phyloP scores from a whole-genome alignment of 2,113 vertebrate genomes.

The Falco punctatus region DNA sequence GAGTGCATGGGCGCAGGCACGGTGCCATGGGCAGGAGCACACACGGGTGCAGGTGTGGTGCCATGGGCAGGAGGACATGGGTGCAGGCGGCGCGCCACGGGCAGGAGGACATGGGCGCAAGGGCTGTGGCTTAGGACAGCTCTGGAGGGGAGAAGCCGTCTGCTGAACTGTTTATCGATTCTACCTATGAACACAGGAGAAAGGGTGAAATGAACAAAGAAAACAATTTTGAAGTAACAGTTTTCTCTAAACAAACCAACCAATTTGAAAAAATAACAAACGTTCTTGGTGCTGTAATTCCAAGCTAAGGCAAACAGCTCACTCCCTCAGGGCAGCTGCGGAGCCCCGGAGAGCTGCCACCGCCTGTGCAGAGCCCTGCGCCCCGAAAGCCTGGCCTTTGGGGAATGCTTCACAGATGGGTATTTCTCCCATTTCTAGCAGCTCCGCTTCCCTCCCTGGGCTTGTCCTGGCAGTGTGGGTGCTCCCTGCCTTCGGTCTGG shows the following conservation, averaged over 20 bases:
- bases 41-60: no score
- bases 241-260: background rate
- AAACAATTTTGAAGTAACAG: background rate
- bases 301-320: background rate
- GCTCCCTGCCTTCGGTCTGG: fast-evolving
- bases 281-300: background rate
- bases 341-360: fast-evolving
- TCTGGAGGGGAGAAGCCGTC: background rate
- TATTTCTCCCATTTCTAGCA: background rate
- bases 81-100: no score
- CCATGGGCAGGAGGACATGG: no score
- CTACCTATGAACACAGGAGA: fast-evolving
- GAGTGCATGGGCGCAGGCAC: no score
- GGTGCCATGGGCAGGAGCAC: background rate
- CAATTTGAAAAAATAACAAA: background rate
- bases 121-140: background rate
- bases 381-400: fast-evolving
- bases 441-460: background rate
- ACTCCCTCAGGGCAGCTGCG: background rate
- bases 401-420: fast-evolving
- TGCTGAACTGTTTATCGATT: fast-evolving
- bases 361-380: fast-evolving
- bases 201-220: background rate
- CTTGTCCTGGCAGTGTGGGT: fast-evolving
- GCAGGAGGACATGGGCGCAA: fast-evolving